Conservation (phyloP, 1,140 invertebrate genomes). For the Melitaea cinxia region DNA sequence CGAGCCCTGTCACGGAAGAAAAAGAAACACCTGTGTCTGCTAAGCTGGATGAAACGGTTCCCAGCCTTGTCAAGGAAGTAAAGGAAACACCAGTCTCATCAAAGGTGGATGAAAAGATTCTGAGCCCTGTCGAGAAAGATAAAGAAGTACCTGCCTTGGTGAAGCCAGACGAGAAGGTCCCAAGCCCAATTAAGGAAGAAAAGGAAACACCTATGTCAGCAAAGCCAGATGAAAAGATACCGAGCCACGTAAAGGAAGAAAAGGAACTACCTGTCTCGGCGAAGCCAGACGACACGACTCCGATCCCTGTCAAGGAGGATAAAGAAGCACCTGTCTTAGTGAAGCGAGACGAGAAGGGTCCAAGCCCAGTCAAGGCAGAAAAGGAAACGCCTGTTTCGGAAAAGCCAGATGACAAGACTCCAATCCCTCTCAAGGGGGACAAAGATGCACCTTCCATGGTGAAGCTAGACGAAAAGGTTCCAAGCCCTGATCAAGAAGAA, state of each 20-base stretch:
- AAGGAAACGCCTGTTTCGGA: background rate
- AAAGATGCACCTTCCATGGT: background rate
- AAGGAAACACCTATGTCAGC: background rate
- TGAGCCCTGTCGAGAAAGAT: no score
- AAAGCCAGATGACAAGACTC: background rate
- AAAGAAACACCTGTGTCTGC: no score
- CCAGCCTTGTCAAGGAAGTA: no score
- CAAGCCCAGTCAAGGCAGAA: conserved; percentile 22
- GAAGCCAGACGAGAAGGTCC: conserved; percentile 4
- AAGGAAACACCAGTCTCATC: no score
- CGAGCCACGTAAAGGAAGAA: no score
- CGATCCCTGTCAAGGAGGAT: conserved; percentile 5
- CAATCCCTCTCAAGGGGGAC: background rate
- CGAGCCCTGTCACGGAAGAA: no score
- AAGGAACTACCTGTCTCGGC: no score
- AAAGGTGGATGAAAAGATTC: no score
- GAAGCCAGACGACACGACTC: no score
- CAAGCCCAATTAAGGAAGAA: background rate
- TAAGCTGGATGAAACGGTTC: no score
- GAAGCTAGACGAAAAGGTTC: conserved; percentile 14
- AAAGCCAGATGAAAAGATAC: background rate
- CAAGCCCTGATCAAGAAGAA: background rate
- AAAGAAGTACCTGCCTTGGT: no score
- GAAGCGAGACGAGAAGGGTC: conserved; percentile 12
- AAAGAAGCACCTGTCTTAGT: background rate